A percentile compares a stretch with the other conserved stretches of the same genome.
These are phyloP conservation scores for Xenentodon cancila DNA, from an alignment of 2,797 vertebrate species.

Conservation along the genomic window DNA sequence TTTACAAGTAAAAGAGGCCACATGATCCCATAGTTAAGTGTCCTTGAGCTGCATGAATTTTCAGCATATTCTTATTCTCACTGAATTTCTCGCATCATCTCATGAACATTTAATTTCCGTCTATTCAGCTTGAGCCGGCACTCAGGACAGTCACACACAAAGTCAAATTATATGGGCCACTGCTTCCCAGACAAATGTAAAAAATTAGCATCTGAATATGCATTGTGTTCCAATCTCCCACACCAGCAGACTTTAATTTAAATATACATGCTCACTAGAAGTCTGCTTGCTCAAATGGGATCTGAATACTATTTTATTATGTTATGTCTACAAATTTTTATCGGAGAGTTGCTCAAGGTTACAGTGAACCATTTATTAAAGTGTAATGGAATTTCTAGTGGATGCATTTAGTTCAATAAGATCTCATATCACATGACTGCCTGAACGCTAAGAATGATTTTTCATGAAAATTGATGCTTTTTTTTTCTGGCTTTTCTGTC, in stretches of 20 bases:
- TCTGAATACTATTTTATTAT: slow-evolving; percentile 61
- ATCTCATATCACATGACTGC: slow-evolving; percentile 26
- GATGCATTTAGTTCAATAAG: slow-evolving; percentile 47
- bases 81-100: slow-evolving; percentile 46
- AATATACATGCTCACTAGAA: slow-evolving; percentile 62
- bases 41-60: background rate
- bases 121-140: slow-evolving; percentile 44
- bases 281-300: slow-evolving; percentile 64
- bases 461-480: slow-evolving; percentile 20
- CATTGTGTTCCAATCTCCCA: slow-evolving; percentile 73
- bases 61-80: slow-evolving; percentile 16
- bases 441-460: slow-evolving; percentile 31
- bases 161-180: slow-evolving; percentile 78
- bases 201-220: slow-evolving; percentile 81
- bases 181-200: slow-evolving; percentile 72
- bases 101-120: slow-evolving; percentile 70
- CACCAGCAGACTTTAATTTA: slow-evolving; percentile 76
- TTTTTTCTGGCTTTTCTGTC: background rate
- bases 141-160: slow-evolving; percentile 66
- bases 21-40: too few relatives aligned
- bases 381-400: slow-evolving; percentile 63
- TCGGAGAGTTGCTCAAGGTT: slow-evolving; percentile 62
- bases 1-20: too few relatives aligned
- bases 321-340: slow-evolving; percentile 64
- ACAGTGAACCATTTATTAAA: slow-evolving; percentile 67